Conservation (phyloP, 2,797 vertebrate species). For the Oryzias dopingdopingensis region DNA sequence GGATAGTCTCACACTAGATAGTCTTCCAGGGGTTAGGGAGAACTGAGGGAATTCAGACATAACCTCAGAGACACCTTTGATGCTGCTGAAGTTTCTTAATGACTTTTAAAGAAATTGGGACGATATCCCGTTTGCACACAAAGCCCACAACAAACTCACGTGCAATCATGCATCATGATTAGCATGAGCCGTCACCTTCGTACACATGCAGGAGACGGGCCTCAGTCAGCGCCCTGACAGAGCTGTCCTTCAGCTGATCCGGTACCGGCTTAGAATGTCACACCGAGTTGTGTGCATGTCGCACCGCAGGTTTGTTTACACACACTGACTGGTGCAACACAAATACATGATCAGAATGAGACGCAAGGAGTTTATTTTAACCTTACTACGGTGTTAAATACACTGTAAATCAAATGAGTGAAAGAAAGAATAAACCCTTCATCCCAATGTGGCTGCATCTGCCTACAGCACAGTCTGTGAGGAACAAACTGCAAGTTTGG, state of each 20-base stretch:
- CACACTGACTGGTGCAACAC: neutral
- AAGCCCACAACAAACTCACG: neutral
- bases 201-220: slow-evolving; percentile 14
- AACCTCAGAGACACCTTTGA: slow-evolving; percentile 1
- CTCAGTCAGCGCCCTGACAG: slow-evolving; percentile 28
- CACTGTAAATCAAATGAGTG: slow-evolving; percentile 19
- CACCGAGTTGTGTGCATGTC: slow-evolving; percentile 29
- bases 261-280: slow-evolving; percentile 36
- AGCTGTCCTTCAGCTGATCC: slow-evolving; percentile 36
- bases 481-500: slow-evolving; percentile 7
- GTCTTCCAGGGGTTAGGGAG: neutral
- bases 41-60: neutral
- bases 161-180: slow-evolving; percentile 7
- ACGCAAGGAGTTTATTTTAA: neutral
- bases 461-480: slow-evolving; percentile 17
- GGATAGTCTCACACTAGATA: too few species aligned
- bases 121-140: slow-evolving; percentile 1
- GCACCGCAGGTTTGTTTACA: slow-evolving; percentile 1
- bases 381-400: slow-evolving; percentile 14
- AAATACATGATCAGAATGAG: slow-evolving; percentile 7
- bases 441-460: slow-evolving; percentile 2
- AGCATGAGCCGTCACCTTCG: slow-evolving; percentile 32
- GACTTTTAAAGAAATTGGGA: slow-evolving; percentile 18
- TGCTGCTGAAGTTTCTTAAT: slow-evolving; percentile 13
- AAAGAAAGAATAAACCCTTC: slow-evolving; percentile 13